A percentile compares a stretch with the other conserved stretches of the same genome.
These are phyloP conservation scores for Nicator chloris DNA, from an alignment of 2,113 vertebrate genomes.

Conservation along the genomic window DNA sequence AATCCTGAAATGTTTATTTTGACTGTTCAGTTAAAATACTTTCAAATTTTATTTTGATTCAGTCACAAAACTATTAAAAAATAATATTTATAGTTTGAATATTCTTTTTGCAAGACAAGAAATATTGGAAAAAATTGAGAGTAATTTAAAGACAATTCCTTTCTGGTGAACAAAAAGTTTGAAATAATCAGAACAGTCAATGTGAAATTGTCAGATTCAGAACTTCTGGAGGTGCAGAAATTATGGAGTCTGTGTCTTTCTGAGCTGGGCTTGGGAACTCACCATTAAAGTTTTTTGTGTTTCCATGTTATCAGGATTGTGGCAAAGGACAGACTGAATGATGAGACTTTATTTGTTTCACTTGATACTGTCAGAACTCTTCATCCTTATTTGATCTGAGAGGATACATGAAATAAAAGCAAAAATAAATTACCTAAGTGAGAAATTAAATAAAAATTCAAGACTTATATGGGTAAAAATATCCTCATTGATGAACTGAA, in stretches of 20 bases:
- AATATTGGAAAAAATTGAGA: not conserved
- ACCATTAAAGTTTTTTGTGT: not conserved
- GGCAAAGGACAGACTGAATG: not conserved
- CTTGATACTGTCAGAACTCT: not conserved
- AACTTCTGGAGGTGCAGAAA: not conserved
- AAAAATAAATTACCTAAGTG: not conserved
- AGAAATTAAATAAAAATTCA: not conserved
- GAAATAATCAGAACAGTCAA: not conserved
- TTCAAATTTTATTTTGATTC: not conserved
- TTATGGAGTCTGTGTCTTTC: not conserved
- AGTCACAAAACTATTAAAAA: not conserved
- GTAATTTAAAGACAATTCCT: not conserved
- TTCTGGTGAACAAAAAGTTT: not conserved
- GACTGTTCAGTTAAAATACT: not conserved
- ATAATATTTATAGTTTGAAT: not conserved
- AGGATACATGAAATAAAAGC: not conserved
- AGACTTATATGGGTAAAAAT: not conserved
- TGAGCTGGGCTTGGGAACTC: not conserved
- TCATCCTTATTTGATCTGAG: not conserved
- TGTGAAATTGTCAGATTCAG: not conserved
- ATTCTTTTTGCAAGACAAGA: not conserved
- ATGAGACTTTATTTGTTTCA: not conserved
- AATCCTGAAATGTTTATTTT: not conserved
- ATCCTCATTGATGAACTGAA: not conserved
- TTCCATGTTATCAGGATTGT: not conserved